Base-by-base conservation (phyloP, 2,888 invertebrate species). In the Drosophila parthenogenetica region DNA sequence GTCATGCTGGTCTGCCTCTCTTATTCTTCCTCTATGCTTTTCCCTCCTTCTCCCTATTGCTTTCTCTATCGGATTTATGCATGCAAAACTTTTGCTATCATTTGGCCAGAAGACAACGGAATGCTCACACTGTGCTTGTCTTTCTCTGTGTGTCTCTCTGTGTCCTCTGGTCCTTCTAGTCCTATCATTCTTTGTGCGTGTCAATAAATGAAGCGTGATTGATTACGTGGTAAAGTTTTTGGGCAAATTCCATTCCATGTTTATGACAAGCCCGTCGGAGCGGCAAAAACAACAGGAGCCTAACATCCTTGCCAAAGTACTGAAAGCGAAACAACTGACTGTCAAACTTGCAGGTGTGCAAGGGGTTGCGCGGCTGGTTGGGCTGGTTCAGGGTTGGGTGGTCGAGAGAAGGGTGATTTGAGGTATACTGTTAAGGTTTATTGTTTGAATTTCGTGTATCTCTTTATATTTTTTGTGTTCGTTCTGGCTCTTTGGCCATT, bases 141-240 rank as follows among this genome's bases (percentile, higher is more conserved):
- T 17, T 2, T n/a, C 7, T 32, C 2, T n/a, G 8, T 35, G 35
- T 50, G 10, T 19, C 3, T 45, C 5, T 60, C 13, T 39, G 29
- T 32, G 19, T 42, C 7, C 19, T n/a, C 14, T 17, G 54, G 69
- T 55, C 53, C 63, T 49, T 63, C 63, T 73, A 51, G 65, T 50
- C 65, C 69, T 79, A 84, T 76, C 75, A 79, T 61, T 73, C 86
- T 80, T 82, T 82, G 77, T 81, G 79, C 69, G 73, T 81, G 79
- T 87, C 85, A 89, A 89, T 89, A 85, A 85, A 89, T 89, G 87
- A 84, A 84, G 85, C 87, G 85, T 85, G 85, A 85, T 85, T 85
- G 85, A 85, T 87, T 85, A 85, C 87, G 77, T 71, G 81, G 69
- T 66, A 86, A 83, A 83, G 72, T 79, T 89, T 86, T 85, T 66